Evolutionary conservation across 2,113 vertebrate species (phyloP).

Genomic region (Melanerpes formicivorus): DNA sequence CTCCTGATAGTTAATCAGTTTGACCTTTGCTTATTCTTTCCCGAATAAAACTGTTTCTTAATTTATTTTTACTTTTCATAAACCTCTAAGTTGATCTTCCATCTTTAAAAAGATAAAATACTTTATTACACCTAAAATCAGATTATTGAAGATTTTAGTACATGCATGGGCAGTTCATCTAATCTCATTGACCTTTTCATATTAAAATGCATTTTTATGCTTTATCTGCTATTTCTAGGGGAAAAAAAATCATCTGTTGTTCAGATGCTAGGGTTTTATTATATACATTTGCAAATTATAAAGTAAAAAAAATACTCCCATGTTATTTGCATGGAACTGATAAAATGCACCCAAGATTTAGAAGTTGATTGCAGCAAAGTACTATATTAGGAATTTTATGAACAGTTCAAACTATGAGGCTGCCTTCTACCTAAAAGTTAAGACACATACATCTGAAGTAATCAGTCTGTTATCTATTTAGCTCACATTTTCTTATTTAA

Average conservation of each 20-base stretch:
- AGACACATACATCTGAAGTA: not conserved
- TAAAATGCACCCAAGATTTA: not conserved
- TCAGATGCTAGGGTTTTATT: not conserved
- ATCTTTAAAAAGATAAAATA: conserved; percentile 61
- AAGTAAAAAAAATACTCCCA: not conserved
- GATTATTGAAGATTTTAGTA: conserved; percentile 56
- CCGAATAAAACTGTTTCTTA: conserved; percentile 12
- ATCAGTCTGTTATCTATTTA: not conserved
- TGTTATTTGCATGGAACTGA: not conserved
- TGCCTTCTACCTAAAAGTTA: not conserved
- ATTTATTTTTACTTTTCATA: conserved; percentile 51
- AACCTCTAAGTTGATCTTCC: conserved; percentile 19
- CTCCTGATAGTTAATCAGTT: not conserved
- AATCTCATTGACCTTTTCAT: conserved; percentile 62
- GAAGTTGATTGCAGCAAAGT: accelerated
- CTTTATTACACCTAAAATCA: conserved; percentile 51
- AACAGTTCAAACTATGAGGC: accelerated
- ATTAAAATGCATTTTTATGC: conserved; percentile 56
- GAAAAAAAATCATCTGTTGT: not conserved
- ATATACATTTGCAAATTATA: not conserved
- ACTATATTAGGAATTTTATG: not conserved
- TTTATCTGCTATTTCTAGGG: not conserved
- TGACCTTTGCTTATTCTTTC: not conserved
- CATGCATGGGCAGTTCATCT: conserved; percentile 21
- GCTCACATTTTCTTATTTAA: not conserved